Percentiles rank a stretch among this genome's conserved stretches.
Evolutionary conservation across 2,113 vertebrate genomes (phyloP).

Genomic region (Nycticebus coucang): DNA sequence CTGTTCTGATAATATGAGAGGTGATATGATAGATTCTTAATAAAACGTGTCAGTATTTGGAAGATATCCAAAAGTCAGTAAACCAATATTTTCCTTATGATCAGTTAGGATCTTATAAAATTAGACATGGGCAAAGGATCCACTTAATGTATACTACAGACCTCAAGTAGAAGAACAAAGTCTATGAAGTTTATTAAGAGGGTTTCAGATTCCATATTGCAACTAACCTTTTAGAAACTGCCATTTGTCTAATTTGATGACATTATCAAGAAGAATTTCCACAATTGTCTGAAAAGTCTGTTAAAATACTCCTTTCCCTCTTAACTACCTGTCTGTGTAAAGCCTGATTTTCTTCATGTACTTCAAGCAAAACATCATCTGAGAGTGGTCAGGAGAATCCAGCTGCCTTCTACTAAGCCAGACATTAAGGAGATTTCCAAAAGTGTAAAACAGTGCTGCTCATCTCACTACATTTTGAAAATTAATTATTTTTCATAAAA

Average conservation of each 20-base stretch:
- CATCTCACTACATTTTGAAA: background rate
- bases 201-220: background rate
- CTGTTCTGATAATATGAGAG: background rate
- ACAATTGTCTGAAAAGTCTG: background rate
- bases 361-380: background rate
- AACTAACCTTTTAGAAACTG: background rate
- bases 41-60: background rate
- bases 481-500: background rate
- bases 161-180: background rate
- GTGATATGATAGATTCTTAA: background rate
- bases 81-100: background rate
- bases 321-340: background rate
- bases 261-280: background rate
- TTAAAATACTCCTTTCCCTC: background rate
- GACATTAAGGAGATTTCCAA: background rate
- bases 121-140: background rate
- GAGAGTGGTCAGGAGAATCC: background rate
- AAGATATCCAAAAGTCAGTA: background rate
- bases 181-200: background rate
- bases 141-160: background rate
- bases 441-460: background rate
- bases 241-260: background rate
- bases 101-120: background rate
- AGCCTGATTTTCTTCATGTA: background rate
- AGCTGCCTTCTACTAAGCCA: background rate